These are phyloP conservation scores for Andrena bucephala DNA, from an alignment of 2,888 invertebrate genomes.

Conservation along the genomic window DNA sequence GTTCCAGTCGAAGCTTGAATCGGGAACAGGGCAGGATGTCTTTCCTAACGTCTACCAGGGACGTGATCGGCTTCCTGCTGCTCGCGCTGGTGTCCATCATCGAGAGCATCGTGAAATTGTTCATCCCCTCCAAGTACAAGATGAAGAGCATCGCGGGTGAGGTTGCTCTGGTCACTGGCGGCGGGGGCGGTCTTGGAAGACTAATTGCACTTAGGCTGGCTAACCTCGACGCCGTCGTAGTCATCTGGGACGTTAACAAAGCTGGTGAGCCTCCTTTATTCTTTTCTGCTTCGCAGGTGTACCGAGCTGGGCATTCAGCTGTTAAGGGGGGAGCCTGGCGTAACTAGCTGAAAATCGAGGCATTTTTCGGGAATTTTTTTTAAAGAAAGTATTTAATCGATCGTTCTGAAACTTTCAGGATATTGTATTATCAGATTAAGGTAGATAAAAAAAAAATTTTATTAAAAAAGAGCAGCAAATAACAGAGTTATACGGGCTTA, in stretches of 20 bases:
- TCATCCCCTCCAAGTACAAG: conserved; percentile 87
- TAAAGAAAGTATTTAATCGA: no score
- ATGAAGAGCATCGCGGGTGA: conserved; percentile 91
- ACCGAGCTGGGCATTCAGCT: no score
- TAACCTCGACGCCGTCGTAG: conserved; percentile 91
- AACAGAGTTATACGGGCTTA: no score
- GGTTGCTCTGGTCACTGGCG: conserved; percentile 95
- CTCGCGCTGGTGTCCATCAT: conserved; percentile 86
- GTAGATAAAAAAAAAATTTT: no score
- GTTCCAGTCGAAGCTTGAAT: neutral
- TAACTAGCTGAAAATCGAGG: no score
- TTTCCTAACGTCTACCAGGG: conserved; percentile 86
- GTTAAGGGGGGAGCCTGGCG: no score
- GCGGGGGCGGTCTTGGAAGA: conserved; percentile 94
- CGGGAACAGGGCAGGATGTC: conserved; percentile 75
- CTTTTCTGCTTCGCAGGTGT: no score
- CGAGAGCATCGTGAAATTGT: conserved; percentile 85
- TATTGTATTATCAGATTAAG: no score
- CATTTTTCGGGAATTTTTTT: no score
- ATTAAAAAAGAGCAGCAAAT: no score
- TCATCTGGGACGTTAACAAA: conserved; percentile 96
- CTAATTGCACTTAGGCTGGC: conserved; percentile 91
- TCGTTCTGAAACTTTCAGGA: no score
- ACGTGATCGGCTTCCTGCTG: conserved; percentile 87
- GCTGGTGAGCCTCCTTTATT: conserved; percentile 87